phyloP scores from a whole-genome alignment of 2,888 invertebrate species.

The Coenonympha glycerion region DNA sequence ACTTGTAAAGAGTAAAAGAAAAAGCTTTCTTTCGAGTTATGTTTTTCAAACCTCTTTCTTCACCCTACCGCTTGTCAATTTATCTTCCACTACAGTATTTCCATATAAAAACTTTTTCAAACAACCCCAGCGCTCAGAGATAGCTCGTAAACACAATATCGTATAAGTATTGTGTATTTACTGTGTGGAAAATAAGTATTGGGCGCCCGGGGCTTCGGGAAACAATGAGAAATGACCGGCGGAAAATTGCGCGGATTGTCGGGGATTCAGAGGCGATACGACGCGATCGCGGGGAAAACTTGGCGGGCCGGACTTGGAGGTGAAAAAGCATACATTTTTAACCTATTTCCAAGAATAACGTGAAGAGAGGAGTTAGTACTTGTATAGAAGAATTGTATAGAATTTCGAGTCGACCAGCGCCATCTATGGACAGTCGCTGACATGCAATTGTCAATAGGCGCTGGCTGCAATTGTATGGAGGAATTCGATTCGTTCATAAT shows the following conservation, averaged over 20 bases:
- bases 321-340: background rate
- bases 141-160: conserved; percentile 50
- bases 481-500: too few relatives aligned
- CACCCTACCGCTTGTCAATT: conserved; percentile 29
- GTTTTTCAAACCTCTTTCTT: background rate
- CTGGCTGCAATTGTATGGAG: too few relatives aligned
- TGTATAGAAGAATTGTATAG: too few relatives aligned
- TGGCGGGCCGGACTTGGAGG: conserved; percentile 40
- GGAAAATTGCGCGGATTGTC: conserved; percentile 70
- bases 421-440: too few relatives aligned
- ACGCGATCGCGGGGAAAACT: conserved; percentile 39
- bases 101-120: conserved; percentile 32
- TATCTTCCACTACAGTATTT: conserved; percentile 28
- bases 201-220: conserved; percentile 40
- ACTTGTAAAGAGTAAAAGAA: background rate
- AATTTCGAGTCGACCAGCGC: too few relatives aligned
- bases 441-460: too few relatives aligned
- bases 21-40: background rate
- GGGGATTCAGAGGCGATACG: conserved; percentile 49
- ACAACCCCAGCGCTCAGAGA: conserved; percentile 28
- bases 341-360: too few relatives aligned
- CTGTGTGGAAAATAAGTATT: conserved; percentile 51
- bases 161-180: conserved; percentile 47
- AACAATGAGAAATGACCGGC: conserved; percentile 75
- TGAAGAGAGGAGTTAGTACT: too few relatives aligned